Base-by-base conservation (phyloP, 2,797 vertebrate species). In the Typhlichthys eigenmanni region DNA sequence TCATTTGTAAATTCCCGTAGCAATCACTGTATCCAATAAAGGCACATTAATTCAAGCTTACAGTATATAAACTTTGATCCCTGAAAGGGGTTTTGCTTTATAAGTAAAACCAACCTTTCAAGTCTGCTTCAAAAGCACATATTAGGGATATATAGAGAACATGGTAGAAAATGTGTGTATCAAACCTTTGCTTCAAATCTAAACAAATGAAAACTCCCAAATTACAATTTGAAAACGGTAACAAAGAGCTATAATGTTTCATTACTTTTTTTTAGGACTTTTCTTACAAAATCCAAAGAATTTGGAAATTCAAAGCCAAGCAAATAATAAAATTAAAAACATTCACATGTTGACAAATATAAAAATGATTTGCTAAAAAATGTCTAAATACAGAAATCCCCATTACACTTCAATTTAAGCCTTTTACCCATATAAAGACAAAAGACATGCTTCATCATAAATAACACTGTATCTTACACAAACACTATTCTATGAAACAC, bases 31-130 rank as follows among this genome's bases (percentile, higher is more conserved):
- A 62, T 47, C 34, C 61, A 19, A 71, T 62, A 61, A 85, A 85
- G 81, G 83, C 81, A 84, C 83, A 47, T 47, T 13, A 80, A 75
- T 79, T 71, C 78, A 77, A 80, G 72, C 75, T 70, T 59, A 55
- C 7, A 14, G 46, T 34, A 47, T 74, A 63, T 46, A 47, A 43
- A 45, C 64, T 69, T 50, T 54, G 17, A 68, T 79, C 66, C 74
- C 76, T 81, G 78, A 79, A 64, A 56, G 4, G 29, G 38, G 56
- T 61, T 49, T 12, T 51, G 57, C 16, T 16, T 11, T 64, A 72
- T 12, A 13, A 14, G 12, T 19, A 32, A 51, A 66, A 66, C 69
- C 34, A 17, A 34, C 55, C 56, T 60, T 62, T 17, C 58, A 74
- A 57, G 14, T 80, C 19, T 68, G 46, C 13, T 67, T 74, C 78